These are phyloP conservation scores for Platycheirus rosarum DNA, from an alignment of 2,888 invertebrate genomes.

Conservation along the genomic window DNA sequence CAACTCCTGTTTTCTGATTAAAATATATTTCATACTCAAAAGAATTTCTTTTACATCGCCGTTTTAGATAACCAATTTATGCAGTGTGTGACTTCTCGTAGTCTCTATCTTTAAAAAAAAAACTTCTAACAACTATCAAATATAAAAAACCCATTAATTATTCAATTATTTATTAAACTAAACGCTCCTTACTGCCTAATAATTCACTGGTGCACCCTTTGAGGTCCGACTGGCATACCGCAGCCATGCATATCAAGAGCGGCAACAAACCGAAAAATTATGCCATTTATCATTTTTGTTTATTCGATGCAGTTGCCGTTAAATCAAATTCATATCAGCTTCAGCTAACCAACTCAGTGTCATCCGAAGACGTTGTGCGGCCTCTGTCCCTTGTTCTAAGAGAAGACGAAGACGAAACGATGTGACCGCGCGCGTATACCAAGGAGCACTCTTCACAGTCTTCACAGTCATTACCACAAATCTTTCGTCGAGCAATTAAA, in stretches of 20 bases:
- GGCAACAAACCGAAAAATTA: constrained; percentile 71
- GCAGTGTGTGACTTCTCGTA: neutral
- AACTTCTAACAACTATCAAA: constrained; percentile 16
- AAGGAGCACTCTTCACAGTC: constrained; percentile 66
- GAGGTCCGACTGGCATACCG: constrained; percentile 30
- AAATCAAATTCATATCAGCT: constrained; percentile 71
- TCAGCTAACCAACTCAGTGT: constrained; percentile 36
- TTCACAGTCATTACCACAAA: constrained; percentile 74
- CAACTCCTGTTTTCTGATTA: neutral
- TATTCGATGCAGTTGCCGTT: constrained; percentile 62
- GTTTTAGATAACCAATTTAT: neutral
- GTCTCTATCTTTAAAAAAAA: neutral
- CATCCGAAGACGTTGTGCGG: constrained; percentile 13
- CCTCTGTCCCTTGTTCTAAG: neutral
- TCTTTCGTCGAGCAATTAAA: constrained; percentile 73
- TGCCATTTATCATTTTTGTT: constrained; percentile 71
- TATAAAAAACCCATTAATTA: constrained; percentile 53
- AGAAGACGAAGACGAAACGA: constrained; percentile 24
- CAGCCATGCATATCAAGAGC: constrained; percentile 56
- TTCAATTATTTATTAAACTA: constrained; percentile 64
- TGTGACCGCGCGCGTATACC: constrained; percentile 34
- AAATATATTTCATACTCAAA: neutral
- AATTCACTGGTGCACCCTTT: constrained; percentile 63
- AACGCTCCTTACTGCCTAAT: constrained; percentile 51
- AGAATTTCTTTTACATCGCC: neutral